These are phyloP conservation scores for Podarcis lilfordi DNA, from an alignment of 2,797 vertebrate species.

Conservation along the genomic window DNA sequence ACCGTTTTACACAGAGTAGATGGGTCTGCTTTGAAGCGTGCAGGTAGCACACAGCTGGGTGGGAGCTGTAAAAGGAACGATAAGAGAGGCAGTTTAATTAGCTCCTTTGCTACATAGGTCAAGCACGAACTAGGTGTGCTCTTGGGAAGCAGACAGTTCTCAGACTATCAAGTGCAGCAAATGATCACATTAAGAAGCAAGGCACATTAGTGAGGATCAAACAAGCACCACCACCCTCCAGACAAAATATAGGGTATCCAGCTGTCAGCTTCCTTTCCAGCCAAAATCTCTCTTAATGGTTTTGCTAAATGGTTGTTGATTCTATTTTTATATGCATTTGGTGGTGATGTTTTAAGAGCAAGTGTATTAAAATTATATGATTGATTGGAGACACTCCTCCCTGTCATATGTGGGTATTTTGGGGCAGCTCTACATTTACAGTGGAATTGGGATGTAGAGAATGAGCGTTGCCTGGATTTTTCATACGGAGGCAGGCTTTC, in stretches of 20 bases:
- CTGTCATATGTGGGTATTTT: neutral
- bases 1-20: conserved; percentile 8
- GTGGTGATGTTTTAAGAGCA: neutral
- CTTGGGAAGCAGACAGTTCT: conserved; percentile 32
- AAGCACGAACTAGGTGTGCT: conserved; percentile 7
- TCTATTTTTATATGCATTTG: neutral
- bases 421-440: neutral
- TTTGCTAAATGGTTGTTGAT: neutral
- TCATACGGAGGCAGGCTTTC: too few relatives aligned
- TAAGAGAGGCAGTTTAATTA: conserved; percentile 40
- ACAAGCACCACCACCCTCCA: neutral
- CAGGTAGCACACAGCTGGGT: conserved; percentile 46
- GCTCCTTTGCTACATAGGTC: conserved; percentile 42
- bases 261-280: conserved; percentile 1
- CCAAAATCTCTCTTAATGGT: conserved; percentile 23
- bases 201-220: conserved; percentile 30
- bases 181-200: conserved; percentile 25
- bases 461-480: too few relatives aligned
- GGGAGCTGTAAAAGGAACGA: conserved; percentile 33
- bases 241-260: neutral
- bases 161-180: conserved; percentile 20
- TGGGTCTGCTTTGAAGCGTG: neutral
- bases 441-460: too few relatives aligned
- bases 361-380: neutral
- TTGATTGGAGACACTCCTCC: neutral